Conservation (phyloP, 2,797 vertebrate species). For the Aselliscus stoliczkanus region DNA sequence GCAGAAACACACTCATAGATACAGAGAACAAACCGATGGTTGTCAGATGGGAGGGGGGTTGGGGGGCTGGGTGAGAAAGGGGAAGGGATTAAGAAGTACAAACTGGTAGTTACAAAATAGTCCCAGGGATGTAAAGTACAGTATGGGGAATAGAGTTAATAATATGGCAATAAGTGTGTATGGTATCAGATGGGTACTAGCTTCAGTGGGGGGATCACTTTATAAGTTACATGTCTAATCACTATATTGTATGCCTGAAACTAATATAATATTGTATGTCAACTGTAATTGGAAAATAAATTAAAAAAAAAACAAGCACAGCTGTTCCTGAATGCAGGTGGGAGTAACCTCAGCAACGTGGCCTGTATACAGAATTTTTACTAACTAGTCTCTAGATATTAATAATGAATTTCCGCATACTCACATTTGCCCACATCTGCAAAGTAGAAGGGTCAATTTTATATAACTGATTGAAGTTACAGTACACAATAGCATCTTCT, state of each 20-base stretch:
- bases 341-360: neutral
- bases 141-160: neutral
- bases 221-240: neutral
- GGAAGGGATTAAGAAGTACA: neutral
- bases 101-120: neutral
- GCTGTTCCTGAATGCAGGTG: neutral
- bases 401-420: conserved; percentile 61
- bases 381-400: neutral
- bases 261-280: neutral
- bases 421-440: conserved; percentile 99
- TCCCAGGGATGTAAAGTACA: neutral
- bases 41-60: too few species aligned
- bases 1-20: too few species aligned
- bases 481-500: conserved; percentile 98
- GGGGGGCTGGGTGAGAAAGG: neutral
- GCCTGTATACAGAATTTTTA: neutral
- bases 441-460: conserved; percentile 98
- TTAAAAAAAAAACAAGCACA: neutral
- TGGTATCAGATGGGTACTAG: neutral
- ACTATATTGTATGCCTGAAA: neutral
- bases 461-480: conserved; percentile 99
- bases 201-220: neutral
- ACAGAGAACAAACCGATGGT: too few species aligned
- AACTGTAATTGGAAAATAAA: neutral
- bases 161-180: neutral